Evolutionary conservation across 2,113 vertebrate species (phyloP).

Genomic region (Psephotus haematonotus): DNA sequence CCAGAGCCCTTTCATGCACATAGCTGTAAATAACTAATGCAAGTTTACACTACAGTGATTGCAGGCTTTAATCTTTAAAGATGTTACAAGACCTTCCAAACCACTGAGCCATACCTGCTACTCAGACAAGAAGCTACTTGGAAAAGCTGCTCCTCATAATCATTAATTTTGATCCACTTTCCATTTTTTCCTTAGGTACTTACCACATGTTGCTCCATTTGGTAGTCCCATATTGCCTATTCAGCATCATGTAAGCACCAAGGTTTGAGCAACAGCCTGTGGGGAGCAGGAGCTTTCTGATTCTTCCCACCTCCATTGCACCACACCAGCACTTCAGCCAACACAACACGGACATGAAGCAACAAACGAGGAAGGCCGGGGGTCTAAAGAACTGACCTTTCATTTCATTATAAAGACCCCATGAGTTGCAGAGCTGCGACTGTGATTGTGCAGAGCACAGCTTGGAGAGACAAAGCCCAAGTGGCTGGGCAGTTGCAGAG

Average conservation of each 20-base stretch:
- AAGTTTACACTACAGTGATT: slow-evolving; percentile 1
- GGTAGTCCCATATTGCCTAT: neutral
- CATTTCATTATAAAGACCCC: neutral
- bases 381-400: neutral
- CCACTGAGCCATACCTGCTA: neutral
- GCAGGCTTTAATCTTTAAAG: slow-evolving; percentile 23
- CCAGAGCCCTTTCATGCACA: slow-evolving; percentile 4
- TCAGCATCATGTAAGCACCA: neutral
- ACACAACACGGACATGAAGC: accelerated
- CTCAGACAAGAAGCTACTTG: neutral
- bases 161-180: neutral
- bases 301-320: neutral
- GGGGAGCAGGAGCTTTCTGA: neutral
- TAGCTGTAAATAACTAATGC: slow-evolving; percentile 25
- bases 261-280: neutral
- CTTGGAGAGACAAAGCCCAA: neutral
- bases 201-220: neutral
- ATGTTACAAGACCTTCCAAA: neutral
- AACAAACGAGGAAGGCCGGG: neutral
- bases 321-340: neutral
- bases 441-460: neutral
- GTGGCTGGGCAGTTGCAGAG: neutral
- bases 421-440: neutral
- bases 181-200: neutral
- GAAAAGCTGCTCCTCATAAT: neutral